phyloP scores from a whole-genome alignment of 2,888 invertebrate genomes.

The Acronicta leporina region DNA sequence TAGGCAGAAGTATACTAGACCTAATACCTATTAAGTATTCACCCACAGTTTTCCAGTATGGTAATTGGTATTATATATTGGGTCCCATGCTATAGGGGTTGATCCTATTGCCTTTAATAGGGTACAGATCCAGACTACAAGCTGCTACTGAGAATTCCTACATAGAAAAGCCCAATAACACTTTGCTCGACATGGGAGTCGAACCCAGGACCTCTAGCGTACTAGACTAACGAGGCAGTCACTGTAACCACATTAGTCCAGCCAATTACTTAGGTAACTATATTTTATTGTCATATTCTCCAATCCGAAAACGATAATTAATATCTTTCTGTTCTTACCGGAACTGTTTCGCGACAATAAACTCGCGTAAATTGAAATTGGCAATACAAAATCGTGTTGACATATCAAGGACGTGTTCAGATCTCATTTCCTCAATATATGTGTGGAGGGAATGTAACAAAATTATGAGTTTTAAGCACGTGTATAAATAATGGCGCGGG shows the following conservation, averaged over 20 bases:
- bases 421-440: constrained; percentile 51
- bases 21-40: no score
- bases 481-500: neutral
- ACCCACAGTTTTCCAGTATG: no score
- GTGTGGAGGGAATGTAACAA: constrained; percentile 3
- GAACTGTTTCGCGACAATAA: constrained; percentile 42
- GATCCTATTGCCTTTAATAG: no score
- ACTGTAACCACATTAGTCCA: neutral
- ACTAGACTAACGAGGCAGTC: no score
- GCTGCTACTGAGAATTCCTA: no score
- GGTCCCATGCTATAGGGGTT: no score
- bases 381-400: constrained; percentile 50
- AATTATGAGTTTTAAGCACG: constrained; percentile 2
- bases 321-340: constrained; percentile 31
- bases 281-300: constrained; percentile 16
- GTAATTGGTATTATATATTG: no score
- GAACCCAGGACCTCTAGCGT: no score
- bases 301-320: neutral
- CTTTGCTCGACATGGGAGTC: no score
- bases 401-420: constrained; percentile 57
- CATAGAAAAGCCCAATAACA: no score
- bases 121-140: no score
- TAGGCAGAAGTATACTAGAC: no score
- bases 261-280: neutral
- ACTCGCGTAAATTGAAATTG: constrained; percentile 53